Conservation (phyloP, 2,113 vertebrate species). For the Ranitomeya imitator region DNA sequence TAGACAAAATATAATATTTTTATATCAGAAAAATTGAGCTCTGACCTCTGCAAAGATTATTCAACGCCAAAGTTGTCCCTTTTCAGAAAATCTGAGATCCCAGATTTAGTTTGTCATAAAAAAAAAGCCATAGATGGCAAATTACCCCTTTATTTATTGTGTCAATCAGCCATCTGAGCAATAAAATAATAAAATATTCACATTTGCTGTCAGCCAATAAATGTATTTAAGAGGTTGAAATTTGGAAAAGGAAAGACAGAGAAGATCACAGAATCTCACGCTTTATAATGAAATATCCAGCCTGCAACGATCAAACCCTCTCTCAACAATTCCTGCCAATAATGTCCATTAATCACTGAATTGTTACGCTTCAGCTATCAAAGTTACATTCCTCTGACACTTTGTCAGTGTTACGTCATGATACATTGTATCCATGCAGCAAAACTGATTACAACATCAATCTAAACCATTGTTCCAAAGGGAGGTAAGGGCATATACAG, state of each 20-base stretch:
- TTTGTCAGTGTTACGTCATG: not conserved
- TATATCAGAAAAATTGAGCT: too few species aligned
- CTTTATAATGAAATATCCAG: not conserved
- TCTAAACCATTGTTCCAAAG: not conserved
- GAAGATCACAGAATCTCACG: not conserved
- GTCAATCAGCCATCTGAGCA: too few species aligned
- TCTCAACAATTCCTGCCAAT: slow-evolving; percentile 5
- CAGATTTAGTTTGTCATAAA: too few species aligned
- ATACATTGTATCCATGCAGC: not conserved
- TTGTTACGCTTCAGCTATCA: not conserved
- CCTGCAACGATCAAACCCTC: not conserved
- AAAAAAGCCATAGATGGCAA: too few species aligned
- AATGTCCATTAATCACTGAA: not conserved
- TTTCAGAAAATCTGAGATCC: too few species aligned
- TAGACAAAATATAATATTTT: too few species aligned
- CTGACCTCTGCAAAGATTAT: too few species aligned
- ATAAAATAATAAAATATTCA: not conserved
- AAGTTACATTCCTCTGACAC: not conserved
- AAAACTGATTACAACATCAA: not conserved
- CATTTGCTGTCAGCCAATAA: not conserved
- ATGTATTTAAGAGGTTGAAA: not conserved
- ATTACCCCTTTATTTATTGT: too few species aligned
- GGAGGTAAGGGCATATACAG: not conserved
- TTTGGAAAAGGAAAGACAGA: not conserved
- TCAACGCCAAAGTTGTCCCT: too few species aligned